Base-by-base conservation (phyloP, 1,140 invertebrate species). In the Caenorhabditis brenneri region DNA sequence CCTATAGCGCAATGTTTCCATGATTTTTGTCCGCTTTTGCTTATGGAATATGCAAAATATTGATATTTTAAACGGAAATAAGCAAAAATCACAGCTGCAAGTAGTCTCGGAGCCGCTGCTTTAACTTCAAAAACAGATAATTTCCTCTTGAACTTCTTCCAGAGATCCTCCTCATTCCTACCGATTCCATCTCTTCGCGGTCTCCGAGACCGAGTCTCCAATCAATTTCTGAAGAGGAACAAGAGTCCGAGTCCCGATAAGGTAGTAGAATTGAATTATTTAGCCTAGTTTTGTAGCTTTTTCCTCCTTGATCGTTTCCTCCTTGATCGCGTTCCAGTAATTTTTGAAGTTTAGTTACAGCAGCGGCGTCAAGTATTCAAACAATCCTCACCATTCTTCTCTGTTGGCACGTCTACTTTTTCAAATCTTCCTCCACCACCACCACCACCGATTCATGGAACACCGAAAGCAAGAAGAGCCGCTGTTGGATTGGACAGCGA, bases 161-260 rank as follows among this genome's bases (percentile, higher is more conserved):
- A 65, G 58, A 65, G 58, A 39, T 65, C 58, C 16, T 65, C 58
- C 12, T 65, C 58, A n/a, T 65, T 65, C 33, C 58, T 65, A 9
- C 58, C 58, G 31, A 65, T 65, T 19, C 58, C 29, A 65, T 65
- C 58, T 36, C 58, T 65, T 24, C 58, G 58, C 19, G 58, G 58
- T 36, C 58, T 65, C 27, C 58, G 58, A 19, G 58, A 65, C 31
- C 10, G 33, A 33, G 58, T 65, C 16, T 65, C 58, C 29, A 65
- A 36, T 65, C 58, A 65, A 22, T 65, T 65, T 65, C n/a, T 65
- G 31, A 65, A 65, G 27, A 15, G 58, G 19, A 65, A 65, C n/a
- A 65, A 65, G 33, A 65, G 58, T n/a, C 58, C 58, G 33, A 65
- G 58, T 39, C 58, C 58, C n/a, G 58, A 65, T 65, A 65, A 65